A percentile compares a stretch with the other conserved stretches of the same genome.
Conservation (phyloP, 2,797 vertebrate genomes). For the Alexandromys oeconomus region DNA sequence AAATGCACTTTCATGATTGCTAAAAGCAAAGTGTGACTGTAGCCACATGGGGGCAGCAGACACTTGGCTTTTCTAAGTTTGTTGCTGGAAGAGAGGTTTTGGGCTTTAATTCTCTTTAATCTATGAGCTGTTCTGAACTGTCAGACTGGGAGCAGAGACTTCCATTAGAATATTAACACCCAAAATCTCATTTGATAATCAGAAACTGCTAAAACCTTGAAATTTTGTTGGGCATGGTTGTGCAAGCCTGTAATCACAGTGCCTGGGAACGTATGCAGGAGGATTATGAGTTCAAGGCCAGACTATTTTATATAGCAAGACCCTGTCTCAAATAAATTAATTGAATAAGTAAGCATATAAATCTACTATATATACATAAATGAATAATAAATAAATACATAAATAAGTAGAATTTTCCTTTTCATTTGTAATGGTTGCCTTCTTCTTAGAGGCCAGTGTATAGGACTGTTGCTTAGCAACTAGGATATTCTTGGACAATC, state of each 20-base stretch:
- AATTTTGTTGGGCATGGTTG: background rate
- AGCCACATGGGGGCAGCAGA: constrained; percentile 79
- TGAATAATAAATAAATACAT: background rate
- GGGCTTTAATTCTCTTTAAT: background rate
- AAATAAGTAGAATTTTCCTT: background rate
- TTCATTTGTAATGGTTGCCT: background rate
- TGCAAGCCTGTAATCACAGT: background rate
- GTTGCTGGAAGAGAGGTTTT: background rate
- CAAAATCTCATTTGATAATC: constrained; percentile 35
- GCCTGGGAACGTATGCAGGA: background rate
- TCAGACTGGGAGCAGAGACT: constrained; percentile 28
- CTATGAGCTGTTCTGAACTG: constrained; percentile 12
- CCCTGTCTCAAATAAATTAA: background rate
- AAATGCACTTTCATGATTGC: constrained; percentile 2
- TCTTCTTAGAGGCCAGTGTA: constrained; percentile 21
- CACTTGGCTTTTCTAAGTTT: constrained; percentile 43
- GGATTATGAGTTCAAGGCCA: background rate
- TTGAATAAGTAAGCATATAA: background rate
- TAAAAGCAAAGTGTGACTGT: background rate
- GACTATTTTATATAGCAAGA: background rate
- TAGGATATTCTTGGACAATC: background rate
- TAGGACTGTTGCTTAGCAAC: background rate
- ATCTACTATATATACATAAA: background rate
- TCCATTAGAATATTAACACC: constrained; percentile 47
- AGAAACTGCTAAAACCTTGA: constrained; percentile 14